These are phyloP conservation scores for Laticauda colubrina DNA, from an alignment of 2,113 vertebrate genomes.

Conservation along the genomic window DNA sequence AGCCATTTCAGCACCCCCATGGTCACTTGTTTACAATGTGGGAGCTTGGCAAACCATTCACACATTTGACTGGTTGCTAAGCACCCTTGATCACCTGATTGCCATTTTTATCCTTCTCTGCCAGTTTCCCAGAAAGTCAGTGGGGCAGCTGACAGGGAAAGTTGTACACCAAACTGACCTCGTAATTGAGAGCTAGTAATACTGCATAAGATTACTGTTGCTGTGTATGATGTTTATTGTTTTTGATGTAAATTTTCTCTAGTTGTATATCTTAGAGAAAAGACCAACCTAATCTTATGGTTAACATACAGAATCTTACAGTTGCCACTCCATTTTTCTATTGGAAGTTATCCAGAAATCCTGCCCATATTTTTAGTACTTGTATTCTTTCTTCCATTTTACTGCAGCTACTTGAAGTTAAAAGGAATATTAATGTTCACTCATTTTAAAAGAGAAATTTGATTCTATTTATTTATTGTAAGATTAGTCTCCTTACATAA, in stretches of 20 bases:
- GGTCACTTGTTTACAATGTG: too few relatives aligned
- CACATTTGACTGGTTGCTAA: too few relatives aligned
- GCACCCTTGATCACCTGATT: too few relatives aligned
- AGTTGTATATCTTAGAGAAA: not conserved
- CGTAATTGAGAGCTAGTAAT: not conserved
- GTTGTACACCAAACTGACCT: not conserved
- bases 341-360: not conserved
- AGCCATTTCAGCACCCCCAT: too few relatives aligned
- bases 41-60: too few relatives aligned
- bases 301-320: not conserved
- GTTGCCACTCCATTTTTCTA: not conserved
- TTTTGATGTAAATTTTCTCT: not conserved
- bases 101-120: too few relatives aligned
- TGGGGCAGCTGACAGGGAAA: too few relatives aligned
- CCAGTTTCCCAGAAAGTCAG: too few relatives aligned
- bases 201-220: not conserved
- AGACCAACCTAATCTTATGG: not conserved
- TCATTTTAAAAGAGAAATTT: not conserved
- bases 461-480: not conserved
- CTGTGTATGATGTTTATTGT: not conserved
- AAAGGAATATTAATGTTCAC: not conserved
- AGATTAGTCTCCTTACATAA: not conserved
- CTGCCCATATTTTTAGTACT: not conserved
- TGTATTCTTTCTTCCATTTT: not conserved
- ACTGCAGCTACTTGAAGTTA: not conserved